Percentiles rank a stretch among this genome's conserved stretches.
Evolutionary conservation across 2,888 invertebrate species (phyloP).

Genomic region (Mesopsocus fuscifrons): DNA sequence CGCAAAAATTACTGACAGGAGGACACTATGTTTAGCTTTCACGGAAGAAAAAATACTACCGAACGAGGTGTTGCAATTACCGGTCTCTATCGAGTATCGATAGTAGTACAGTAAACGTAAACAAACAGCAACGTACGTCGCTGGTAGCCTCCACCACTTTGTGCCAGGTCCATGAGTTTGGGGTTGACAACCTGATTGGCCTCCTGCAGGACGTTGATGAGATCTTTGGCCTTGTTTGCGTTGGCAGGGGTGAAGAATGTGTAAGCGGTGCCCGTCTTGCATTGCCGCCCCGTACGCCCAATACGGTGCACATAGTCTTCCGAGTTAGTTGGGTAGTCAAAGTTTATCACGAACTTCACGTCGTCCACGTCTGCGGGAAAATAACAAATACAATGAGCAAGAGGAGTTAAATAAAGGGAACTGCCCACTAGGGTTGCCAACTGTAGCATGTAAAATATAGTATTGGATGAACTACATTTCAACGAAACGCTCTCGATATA

Average conservation of each 20-base stretch:
- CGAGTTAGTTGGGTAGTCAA: conserved; percentile 91
- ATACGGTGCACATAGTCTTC: conserved; percentile 97
- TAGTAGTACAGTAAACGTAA: too few relatives aligned
- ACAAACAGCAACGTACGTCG: too few relatives aligned
- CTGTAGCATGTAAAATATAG: too few relatives aligned
- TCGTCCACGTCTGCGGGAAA: conserved; percentile 80
- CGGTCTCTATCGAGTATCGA: too few relatives aligned
- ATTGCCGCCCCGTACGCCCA: conserved; percentile 85
- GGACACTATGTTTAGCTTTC: too few relatives aligned
- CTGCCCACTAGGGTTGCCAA: too few relatives aligned
- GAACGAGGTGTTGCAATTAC: too few relatives aligned
- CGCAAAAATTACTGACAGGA: too few relatives aligned
- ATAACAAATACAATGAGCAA: background rate
- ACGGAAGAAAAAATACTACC: too few relatives aligned
- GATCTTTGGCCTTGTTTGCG: conserved; percentile 75
- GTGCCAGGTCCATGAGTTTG: conserved; percentile 61
- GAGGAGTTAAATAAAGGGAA: background rate
- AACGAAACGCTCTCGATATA: too few relatives aligned
- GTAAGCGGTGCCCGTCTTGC: conserved; percentile 87
- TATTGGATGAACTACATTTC: too few relatives aligned
- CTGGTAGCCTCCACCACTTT: too few relatives aligned
- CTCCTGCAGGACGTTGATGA: conserved; percentile 80
- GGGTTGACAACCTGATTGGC: conserved; percentile 91
- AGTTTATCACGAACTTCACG: conserved; percentile 98
- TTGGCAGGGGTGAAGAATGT: conserved; percentile 88